Conservation (phyloP, 2,113 vertebrate species). For the Stomatorhinus ivindoensis region DNA sequence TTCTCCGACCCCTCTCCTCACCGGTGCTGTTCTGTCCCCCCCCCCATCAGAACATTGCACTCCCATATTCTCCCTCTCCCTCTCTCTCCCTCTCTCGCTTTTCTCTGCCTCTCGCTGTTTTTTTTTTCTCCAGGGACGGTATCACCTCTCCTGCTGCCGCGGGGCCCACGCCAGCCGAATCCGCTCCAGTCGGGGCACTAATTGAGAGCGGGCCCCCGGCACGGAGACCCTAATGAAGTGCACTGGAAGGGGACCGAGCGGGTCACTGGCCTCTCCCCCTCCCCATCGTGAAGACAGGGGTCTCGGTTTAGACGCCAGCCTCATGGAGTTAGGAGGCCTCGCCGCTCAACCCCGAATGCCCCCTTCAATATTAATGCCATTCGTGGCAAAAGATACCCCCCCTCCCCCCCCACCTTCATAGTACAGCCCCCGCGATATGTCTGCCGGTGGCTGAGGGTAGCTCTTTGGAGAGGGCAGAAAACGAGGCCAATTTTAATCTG, state of each 20-base stretch:
- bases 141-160: background rate
- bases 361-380: background rate
- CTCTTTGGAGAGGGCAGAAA: background rate
- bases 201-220: slow-evolving; percentile 10
- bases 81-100: background rate
- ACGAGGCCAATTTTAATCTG: slow-evolving; percentile 11
- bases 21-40: background rate
- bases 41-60: slow-evolving; percentile 9
- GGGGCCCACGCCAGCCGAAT: slow-evolving; percentile 45
- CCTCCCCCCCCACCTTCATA: background rate
- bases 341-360: background rate
- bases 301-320: background rate
- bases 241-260: background rate
- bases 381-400: background rate
- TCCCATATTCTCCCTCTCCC: slow-evolving; percentile 6
- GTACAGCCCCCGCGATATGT: background rate
- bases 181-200: background rate
- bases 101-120: slow-evolving; percentile 14
- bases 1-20: background rate
- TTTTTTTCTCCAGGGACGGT: background rate
- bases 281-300: background rate
- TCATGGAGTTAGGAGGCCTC: background rate
- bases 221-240: slow-evolving; percentile 10
- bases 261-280: background rate
- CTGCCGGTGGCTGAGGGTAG: background rate